These are phyloP conservation scores for Cydia fagiglandana DNA, from an alignment of 1,140 invertebrate species.

Conservation along the genomic window DNA sequence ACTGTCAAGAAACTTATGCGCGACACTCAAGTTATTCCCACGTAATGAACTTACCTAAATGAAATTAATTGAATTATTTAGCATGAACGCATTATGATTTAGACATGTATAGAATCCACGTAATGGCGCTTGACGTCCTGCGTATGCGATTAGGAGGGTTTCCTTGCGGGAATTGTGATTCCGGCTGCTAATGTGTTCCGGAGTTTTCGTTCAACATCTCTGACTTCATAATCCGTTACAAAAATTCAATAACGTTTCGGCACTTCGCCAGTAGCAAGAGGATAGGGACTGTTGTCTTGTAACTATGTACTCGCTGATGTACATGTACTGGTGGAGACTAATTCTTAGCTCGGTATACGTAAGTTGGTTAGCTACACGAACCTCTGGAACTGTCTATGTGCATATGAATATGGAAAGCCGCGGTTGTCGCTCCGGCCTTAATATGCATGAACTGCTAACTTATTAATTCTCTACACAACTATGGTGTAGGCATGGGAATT, in stretches of 20 bases:
- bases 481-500: conserved; percentile 49
- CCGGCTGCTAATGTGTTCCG: conserved; percentile 6
- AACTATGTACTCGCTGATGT: not conserved
- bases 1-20: conserved; percentile 20
- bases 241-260: not conserved
- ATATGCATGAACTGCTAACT: conserved; percentile 65
- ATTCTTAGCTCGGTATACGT: conserved; percentile 26
- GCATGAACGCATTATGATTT: conserved; percentile 19
- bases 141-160: not conserved
- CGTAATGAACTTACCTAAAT: conserved; percentile 21
- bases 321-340: conserved; percentile 4
- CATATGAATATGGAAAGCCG: conserved; percentile 57
- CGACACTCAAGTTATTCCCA: conserved; percentile 20
- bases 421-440: conserved; percentile 50
- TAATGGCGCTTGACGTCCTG: not conserved
- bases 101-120: conserved; percentile 4
- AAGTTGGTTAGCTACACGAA: conserved; percentile 26
- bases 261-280: not conserved
- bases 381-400: conserved; percentile 36
- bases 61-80: conserved; percentile 27
- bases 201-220: conserved; percentile 8
- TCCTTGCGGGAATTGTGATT: not conserved
- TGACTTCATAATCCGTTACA: not conserved
- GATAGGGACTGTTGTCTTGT: not conserved
- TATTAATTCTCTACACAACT: conserved; percentile 62